Evolutionary conservation across 2,797 vertebrate species (phyloP), one percentile per base, ranked within the genome.

Genomic region (Semotilus atromaculatus): DNA sequence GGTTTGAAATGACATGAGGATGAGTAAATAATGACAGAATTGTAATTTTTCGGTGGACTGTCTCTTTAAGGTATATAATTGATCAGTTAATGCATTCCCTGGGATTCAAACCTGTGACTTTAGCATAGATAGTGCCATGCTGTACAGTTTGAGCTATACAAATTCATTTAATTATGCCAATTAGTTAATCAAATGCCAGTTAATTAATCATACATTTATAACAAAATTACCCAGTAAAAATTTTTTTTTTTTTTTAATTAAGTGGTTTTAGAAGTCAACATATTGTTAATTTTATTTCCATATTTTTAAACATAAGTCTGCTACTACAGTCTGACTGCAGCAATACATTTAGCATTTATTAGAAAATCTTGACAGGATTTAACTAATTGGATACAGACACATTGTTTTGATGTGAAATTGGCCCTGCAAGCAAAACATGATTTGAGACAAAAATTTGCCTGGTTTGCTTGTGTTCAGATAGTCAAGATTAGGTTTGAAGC

Each of bases 331-430:
- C 40, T 31, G 62, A 64, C 29, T 21, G 51, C 19, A 36, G 29
- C 48, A 55, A 55, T 75, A 7, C 6, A 34, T 36, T 75, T 53
- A 23, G 29, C 72, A 14, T 23, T 75, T 36, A n/a, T n/a, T n/a
- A n/a, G 48, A 53, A 53, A 74, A 26, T 26, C 23, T 40, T 60
- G 8, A 26, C 53, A 76, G 34, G 11, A 4, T 76, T 60, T 38
- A n/a, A 58, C 7, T 76, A 40, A 58, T 76, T 23, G 7, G 4
- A 55, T 8, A 60, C 74, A 74, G 23, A 77, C 29, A 40, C 1
- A 0, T 38, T 77, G 74, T 60, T 77, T 77, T 60, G 55, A 60
- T 34, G 31, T 79, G 60, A 79, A 64, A 79, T 45, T 66, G 58
- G 16, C 55, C n/a, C 26, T 23, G 40, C 18, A 45, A 45, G 38